phyloP scores from a whole-genome alignment of 2,797 vertebrate genomes.

The Gadopsis marmoratus region DNA sequence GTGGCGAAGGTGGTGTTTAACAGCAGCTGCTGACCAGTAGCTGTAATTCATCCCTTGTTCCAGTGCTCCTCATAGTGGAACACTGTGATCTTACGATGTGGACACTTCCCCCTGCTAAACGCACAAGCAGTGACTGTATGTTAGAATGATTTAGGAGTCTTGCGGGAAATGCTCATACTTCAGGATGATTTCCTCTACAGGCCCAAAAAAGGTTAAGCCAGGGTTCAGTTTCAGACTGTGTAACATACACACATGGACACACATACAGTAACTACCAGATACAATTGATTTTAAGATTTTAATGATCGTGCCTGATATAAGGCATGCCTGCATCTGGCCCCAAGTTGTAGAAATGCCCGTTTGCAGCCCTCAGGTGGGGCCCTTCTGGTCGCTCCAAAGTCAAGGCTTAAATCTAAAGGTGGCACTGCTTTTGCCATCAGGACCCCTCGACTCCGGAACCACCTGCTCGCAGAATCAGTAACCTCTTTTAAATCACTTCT shows the following conservation, averaged over 20 bases:
- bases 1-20: constrained; percentile 23
- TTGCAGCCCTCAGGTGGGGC: no score
- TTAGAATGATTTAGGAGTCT: constrained; percentile 20
- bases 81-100: constrained; percentile 26
- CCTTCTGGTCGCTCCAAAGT: no score
- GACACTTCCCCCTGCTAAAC: constrained; percentile 22
- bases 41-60: constrained; percentile 51
- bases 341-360: no score
- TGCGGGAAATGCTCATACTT: constrained; percentile 19
- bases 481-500: no score
- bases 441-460: no score
- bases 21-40: constrained; percentile 67
- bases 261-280: not conserved
- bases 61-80: constrained; percentile 27
- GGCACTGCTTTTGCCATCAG: no score
- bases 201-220: constrained; percentile 28
- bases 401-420: no score
- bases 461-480: no score
- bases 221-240: constrained; percentile 11
- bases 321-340: no score
- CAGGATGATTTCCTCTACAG: constrained; percentile 13
- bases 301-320: no score
- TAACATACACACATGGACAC: not conserved
- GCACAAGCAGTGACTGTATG: not conserved
- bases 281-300: no score